phyloP scores from a whole-genome alignment of 2,113 vertebrate species.

The Origma solitaria region DNA sequence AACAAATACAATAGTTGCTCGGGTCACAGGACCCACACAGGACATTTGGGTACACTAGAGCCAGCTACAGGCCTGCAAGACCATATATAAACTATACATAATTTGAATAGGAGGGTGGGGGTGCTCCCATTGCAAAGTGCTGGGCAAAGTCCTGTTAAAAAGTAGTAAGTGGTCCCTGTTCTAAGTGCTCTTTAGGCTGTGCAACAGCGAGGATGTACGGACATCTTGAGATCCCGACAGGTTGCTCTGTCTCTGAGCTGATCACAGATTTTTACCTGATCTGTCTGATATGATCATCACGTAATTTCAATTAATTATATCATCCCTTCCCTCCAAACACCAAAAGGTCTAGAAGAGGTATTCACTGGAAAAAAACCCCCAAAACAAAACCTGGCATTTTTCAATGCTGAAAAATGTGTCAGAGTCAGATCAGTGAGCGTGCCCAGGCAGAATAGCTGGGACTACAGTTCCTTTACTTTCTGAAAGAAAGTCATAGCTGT shows the following conservation, averaged over 20 bases:
- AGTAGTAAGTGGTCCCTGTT: background rate
- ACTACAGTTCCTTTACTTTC: background rate
- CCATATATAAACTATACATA: background rate
- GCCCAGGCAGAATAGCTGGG: background rate
- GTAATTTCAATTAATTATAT: background rate
- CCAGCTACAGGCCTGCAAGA: background rate
- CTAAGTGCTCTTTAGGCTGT: background rate
- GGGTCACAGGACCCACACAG: background rate
- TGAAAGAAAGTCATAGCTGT: background rate
- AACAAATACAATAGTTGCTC: background rate
- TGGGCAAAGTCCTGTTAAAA: background rate
- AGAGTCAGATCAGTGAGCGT: background rate
- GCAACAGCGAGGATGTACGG: background rate
- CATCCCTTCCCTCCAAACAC: background rate
- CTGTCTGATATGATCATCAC: background rate
- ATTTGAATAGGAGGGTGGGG: background rate
- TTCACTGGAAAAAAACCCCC: background rate
- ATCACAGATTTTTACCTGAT: background rate
- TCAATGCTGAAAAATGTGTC: background rate
- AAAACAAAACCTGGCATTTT: background rate
- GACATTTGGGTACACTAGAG: background rate
- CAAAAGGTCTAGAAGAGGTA: background rate
- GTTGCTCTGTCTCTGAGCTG: background rate
- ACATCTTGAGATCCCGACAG: background rate
- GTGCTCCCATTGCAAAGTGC: background rate